These are phyloP conservation scores for Rotaria socialis DNA, from an alignment of 2,888 invertebrate genomes.

Conservation along the genomic window DNA sequence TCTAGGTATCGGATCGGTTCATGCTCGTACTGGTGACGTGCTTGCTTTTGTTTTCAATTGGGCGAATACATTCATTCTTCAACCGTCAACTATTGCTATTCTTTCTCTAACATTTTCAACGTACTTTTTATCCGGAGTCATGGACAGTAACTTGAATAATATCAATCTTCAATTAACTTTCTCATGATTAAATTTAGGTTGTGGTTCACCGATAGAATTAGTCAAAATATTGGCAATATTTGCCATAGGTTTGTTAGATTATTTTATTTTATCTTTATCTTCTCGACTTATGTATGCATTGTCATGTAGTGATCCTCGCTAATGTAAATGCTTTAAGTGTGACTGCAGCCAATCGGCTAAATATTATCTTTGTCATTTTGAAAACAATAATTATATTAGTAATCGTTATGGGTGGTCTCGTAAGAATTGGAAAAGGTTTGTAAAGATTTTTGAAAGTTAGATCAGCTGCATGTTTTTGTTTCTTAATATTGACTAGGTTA, in stretches of 20 bases:
- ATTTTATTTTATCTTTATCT: too few species aligned
- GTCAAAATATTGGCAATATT: conserved; percentile 50
- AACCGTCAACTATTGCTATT: conserved; percentile 59
- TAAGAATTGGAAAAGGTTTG: conserved; percentile 45
- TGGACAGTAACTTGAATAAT: neutral
- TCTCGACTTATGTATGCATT: too few species aligned
- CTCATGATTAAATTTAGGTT: conserved; percentile 37
- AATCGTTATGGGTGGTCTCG: conserved; percentile 79
- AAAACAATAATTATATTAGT: conserved; percentile 82
- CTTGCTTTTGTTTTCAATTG: conserved; percentile 72
- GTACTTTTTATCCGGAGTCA: neutral
- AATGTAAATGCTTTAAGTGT: conserved; percentile 91
- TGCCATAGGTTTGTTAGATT: conserved; percentile 48
- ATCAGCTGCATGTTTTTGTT: too few species aligned
- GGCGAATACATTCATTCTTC: neutral
- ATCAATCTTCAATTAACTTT: too few species aligned
- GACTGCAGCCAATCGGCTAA: conserved; percentile 82
- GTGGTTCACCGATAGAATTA: conserved; percentile 48
- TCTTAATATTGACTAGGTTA: neutral
- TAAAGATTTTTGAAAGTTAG: too few species aligned
- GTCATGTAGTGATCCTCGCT: conserved; percentile 73
- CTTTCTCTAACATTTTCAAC: conserved; percentile 59
- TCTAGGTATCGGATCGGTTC: neutral
- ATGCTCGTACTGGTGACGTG: conserved; percentile 52
- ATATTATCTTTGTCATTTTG: conserved; percentile 85